A percentile compares a stretch with the other conserved stretches of the same genome.
These are phyloP conservation scores for Psittacula cyanocephala DNA, from an alignment of 2,113 vertebrate species.

Conservation along the genomic window DNA sequence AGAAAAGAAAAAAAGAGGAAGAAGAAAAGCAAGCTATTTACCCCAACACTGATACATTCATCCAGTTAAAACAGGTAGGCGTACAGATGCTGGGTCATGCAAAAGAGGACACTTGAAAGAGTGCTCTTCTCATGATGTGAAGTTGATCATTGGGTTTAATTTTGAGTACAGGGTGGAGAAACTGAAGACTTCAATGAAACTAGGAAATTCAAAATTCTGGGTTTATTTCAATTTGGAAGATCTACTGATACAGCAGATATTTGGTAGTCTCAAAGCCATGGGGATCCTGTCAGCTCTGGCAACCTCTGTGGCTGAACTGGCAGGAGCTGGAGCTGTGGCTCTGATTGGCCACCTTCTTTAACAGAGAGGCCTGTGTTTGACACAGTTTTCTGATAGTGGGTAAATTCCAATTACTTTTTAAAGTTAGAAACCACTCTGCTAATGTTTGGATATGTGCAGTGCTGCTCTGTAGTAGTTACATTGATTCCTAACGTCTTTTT, in stretches of 20 bases:
- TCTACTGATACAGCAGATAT: not conserved
- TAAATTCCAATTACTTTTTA: not conserved
- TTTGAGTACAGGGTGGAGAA: not conserved
- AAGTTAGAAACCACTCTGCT: not conserved
- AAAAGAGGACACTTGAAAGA: not conserved
- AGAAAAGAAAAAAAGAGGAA: slow-evolving; percentile 90
- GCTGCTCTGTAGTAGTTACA: not conserved
- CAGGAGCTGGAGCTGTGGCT: not conserved
- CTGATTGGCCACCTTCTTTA: not conserved
- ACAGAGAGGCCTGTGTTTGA: not conserved
- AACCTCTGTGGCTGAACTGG: not conserved
- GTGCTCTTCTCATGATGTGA: not conserved
- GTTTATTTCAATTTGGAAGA: not conserved
- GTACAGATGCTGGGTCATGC: not conserved
- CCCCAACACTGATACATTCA: slow-evolving; percentile 77
- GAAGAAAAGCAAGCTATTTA: slow-evolving; percentile 84
- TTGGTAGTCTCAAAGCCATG: not conserved
- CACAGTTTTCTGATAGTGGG: not conserved
- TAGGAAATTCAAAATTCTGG: not conserved
- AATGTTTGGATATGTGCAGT: not conserved
- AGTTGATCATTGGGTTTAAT: not conserved
- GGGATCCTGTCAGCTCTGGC: not conserved
- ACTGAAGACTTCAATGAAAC: not conserved
- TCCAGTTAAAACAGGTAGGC: slow-evolving; percentile 89
- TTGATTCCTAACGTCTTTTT: slow-evolving; percentile 18